Percentiles rank a stretch among this genome's conserved stretches.
Conservation (phyloP, 35 echinoderm and acorn worm species). For the Ophioderma brevispina region DNA sequence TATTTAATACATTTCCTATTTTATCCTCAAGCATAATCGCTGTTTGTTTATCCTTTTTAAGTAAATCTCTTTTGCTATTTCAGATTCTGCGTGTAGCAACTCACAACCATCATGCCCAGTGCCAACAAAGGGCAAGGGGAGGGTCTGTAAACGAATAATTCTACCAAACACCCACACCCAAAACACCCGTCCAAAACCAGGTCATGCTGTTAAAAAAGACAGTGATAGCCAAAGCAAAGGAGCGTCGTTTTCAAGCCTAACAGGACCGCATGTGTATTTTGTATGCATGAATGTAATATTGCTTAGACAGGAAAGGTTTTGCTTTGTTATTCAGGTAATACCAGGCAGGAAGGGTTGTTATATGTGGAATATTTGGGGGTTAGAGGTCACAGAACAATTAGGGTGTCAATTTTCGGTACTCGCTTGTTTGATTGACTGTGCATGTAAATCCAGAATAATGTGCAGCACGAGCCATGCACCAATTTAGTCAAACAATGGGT, state of each 20-base stretch:
- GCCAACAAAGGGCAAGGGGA: neutral
- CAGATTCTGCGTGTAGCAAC: neutral
- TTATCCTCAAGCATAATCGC: neutral
- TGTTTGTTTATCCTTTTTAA: no score
- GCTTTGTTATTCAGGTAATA: neutral
- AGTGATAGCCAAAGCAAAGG: neutral
- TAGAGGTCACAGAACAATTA: neutral
- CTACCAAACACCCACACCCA: neutral
- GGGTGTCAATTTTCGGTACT: neutral
- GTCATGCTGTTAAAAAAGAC: neutral
- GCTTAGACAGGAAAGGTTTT: no score
- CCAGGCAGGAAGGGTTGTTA: neutral
- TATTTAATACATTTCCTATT: neutral
- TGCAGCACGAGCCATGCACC: no score
- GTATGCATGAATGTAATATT: no score
- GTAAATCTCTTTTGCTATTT: neutral
- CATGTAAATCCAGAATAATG: no score
- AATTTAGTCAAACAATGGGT: no score
- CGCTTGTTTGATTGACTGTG: no score
- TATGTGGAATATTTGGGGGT: neutral
- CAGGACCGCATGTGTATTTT: neutral
- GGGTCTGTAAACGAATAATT: neutral
- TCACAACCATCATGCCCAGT: neutral
- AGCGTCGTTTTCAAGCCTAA: neutral
- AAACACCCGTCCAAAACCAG: neutral